These are phyloP conservation scores for Drosophila pruinosa DNA, from an alignment of 1,140 invertebrate genomes.

Conservation along the genomic window DNA sequence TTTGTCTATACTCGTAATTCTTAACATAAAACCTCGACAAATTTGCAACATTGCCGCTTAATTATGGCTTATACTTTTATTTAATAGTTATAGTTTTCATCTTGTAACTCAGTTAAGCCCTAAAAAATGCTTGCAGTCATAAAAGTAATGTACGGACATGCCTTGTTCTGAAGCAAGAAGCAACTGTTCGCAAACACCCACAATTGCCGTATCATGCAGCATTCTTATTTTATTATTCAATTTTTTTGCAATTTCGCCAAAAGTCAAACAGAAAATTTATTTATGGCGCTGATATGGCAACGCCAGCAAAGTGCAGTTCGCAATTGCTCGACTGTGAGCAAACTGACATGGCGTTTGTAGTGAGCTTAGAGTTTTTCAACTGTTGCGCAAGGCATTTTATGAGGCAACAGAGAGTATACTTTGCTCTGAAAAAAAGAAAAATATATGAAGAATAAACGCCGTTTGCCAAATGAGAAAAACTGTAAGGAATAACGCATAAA, in stretches of 20 bases:
- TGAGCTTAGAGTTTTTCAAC: slow-evolving; percentile 64
- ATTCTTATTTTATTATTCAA: slow-evolving; percentile 15
- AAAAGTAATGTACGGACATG: slow-evolving; percentile 19
- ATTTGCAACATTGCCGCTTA: slow-evolving; percentile 23
- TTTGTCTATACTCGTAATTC: too few relatives aligned
- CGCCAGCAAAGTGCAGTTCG: slow-evolving; percentile 31
- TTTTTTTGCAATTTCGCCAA: slow-evolving; percentile 39
- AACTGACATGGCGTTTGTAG: slow-evolving; percentile 21
- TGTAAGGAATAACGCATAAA: slow-evolving; percentile 63
- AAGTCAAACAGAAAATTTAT: slow-evolving; percentile 62
- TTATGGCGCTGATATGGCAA: slow-evolving; percentile 61
- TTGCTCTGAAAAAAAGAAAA: neutral
- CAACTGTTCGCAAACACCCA: slow-evolving; percentile 3
- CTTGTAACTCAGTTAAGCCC: neutral
- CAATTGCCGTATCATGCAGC: slow-evolving; percentile 14
- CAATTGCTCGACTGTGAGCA: neutral
- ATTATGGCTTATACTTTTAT: slow-evolving; percentile 16
- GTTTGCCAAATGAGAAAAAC: slow-evolving; percentile 40
- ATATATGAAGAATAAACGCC: neutral
- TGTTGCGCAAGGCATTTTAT: slow-evolving; percentile 57
- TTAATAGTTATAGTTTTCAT: neutral
- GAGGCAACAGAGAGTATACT: slow-evolving; percentile 37
- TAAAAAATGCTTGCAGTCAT: slow-evolving; percentile 26
- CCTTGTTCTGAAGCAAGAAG: slow-evolving; percentile 5
- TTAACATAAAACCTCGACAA: slow-evolving; percentile 12